These are phyloP conservation scores for Ammodytes marinus DNA, from an alignment of 2,113 vertebrate species.

Conservation along the genomic window DNA sequence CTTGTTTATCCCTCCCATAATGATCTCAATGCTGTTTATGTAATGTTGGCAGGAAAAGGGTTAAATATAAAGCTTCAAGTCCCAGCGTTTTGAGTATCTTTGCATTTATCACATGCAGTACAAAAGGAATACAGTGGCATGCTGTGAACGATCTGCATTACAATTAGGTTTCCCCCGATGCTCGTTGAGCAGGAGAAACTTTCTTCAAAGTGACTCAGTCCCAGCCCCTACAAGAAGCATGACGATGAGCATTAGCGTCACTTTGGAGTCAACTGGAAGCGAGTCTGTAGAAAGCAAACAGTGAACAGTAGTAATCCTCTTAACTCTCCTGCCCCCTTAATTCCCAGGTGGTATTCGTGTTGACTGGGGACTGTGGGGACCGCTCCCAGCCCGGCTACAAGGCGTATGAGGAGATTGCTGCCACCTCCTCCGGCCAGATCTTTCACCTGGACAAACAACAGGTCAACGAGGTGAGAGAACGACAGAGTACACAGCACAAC, in stretches of 20 bases:
- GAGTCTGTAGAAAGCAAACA: constrained; percentile 42
- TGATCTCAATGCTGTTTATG: background rate
- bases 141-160: constrained; percentile 56
- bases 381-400: constrained; percentile 93
- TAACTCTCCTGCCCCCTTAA: constrained; percentile 34
- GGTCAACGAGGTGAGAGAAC: constrained; percentile 91
- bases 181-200: constrained; percentile 28
- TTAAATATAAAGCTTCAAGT: background rate
- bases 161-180: constrained; percentile 22
- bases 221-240: constrained; percentile 19
- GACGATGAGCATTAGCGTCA: constrained; percentile 58
- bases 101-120: constrained; percentile 39
- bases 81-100: constrained; percentile 18
- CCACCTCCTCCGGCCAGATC: constrained; percentile 94
- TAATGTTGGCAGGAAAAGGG: constrained; percentile 7
- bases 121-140: constrained; percentile 28
- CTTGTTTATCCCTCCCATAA: background rate
- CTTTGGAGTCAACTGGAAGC: constrained; percentile 37
- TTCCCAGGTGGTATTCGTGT: constrained; percentile 92
- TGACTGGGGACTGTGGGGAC: constrained; percentile 96
- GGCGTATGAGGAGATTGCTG: constrained; percentile 92
- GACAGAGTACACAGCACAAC: background rate
- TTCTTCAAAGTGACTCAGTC: constrained; percentile 26
- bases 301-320: constrained; percentile 45
- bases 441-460: constrained; percentile 97